A percentile compares a stretch with the other conserved stretches of the same genome.
Conservation (phyloP, 2,888 invertebrate genomes). For the Girardia tigrina region DNA sequence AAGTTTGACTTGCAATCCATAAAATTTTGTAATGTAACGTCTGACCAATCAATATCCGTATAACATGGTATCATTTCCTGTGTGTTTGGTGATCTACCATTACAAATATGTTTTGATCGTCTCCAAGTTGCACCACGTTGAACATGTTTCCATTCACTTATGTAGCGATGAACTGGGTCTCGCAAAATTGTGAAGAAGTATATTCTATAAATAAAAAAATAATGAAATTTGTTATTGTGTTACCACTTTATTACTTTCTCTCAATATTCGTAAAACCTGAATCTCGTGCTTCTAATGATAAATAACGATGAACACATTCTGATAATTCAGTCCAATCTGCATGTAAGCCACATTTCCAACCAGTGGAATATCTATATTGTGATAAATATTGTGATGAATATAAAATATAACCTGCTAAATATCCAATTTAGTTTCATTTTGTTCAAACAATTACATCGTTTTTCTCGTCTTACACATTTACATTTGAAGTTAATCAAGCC, state of each 20-base stretch:
- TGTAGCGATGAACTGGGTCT: slow-evolving; percentile 77
- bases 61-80: slow-evolving; percentile 63
- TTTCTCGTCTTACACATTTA: slow-evolving; percentile 8
- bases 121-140: slow-evolving; percentile 91
- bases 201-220: slow-evolving; percentile 57
- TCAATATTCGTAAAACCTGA: background rate
- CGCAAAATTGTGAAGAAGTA: slow-evolving; percentile 87
- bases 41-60: slow-evolving; percentile 53
- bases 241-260: background rate
- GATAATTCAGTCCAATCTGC: slow-evolving; percentile 89
- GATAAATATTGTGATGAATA: background rate
- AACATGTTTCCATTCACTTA: slow-evolving; percentile 91
- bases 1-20: slow-evolving; percentile 78
- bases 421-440: background rate
- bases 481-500: background rate
- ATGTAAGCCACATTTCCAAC: slow-evolving; percentile 70
- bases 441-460: slow-evolving; percentile 12
- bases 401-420: slow-evolving; percentile 24
- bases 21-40: slow-evolving; percentile 77
- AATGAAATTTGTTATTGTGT: background rate
- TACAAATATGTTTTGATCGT: slow-evolving; percentile 59
- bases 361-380: slow-evolving; percentile 51
- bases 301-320: slow-evolving; percentile 40
- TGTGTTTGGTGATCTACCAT: slow-evolving; percentile 61
- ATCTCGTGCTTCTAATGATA: background rate